A percentile compares a stretch with the other conserved stretches of the same genome.
Evolutionary conservation across 2,113 vertebrate genomes (phyloP).

Genomic region (Ceyx cyanopectus): DNA sequence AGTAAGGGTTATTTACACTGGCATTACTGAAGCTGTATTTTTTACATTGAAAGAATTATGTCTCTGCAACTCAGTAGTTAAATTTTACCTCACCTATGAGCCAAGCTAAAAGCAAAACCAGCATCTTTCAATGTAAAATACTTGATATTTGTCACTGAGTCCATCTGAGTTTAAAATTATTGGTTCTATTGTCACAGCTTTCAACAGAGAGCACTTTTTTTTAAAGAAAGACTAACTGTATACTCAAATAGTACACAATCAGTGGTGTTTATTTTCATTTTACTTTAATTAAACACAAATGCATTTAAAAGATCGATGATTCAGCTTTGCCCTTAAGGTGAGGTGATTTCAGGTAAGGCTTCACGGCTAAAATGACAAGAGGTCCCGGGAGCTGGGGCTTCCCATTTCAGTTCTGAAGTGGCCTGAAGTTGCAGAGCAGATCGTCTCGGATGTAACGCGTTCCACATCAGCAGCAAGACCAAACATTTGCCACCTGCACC

Average conservation of each 20-base stretch:
- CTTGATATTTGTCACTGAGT: not conserved
- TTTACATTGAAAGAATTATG: not conserved
- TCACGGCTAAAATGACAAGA: not conserved
- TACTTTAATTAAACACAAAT: slow-evolving; percentile 2
- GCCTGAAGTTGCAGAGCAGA: fast-evolving
- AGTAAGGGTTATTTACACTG: not conserved
- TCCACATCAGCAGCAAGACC: fast-evolving
- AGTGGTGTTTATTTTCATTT: not conserved
- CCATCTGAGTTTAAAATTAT: not conserved
- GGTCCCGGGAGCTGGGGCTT: fast-evolving
- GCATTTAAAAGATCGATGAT: not conserved
- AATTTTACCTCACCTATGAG: not conserved
- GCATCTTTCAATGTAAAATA: fast-evolving
- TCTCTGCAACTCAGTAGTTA: not conserved
- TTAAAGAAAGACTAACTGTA: fast-evolving
- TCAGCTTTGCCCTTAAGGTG: not conserved
- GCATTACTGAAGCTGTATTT: not conserved
- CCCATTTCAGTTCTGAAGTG: not conserved
- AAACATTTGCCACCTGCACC: fast-evolving
- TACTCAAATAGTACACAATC: not conserved
- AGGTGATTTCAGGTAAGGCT: not conserved
- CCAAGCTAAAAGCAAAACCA: not conserved
- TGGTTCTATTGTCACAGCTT: not conserved
- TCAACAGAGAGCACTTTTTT: fast-evolving
- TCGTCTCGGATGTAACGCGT: fast-evolving